Evolutionary conservation across 2,888 invertebrate species (phyloP).

Genomic region (Nephrotoma appendiculata): DNA sequence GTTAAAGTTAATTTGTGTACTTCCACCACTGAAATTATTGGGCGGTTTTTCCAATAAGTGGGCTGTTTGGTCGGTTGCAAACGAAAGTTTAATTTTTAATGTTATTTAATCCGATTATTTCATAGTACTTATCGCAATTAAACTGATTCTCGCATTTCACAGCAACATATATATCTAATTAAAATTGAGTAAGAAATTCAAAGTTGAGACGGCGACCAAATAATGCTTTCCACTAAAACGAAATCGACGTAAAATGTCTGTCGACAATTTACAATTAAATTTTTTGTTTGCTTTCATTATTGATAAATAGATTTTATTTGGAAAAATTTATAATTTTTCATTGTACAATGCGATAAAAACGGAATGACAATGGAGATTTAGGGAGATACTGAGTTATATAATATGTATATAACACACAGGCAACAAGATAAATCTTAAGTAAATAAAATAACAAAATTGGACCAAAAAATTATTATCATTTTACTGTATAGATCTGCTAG

Average conservation of each 20-base stretch:
- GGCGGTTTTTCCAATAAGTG: too few relatives aligned
- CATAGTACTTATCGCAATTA: too few relatives aligned
- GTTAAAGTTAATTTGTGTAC: not conserved
- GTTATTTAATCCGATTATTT: too few relatives aligned
- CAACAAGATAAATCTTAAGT: not conserved
- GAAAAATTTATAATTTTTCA: not conserved
- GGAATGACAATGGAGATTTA: not conserved
- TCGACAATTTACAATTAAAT: not conserved
- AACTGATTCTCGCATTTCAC: too few relatives aligned
- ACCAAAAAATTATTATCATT: not conserved
- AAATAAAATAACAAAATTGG: not conserved
- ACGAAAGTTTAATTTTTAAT: too few relatives aligned
- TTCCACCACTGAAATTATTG: too few relatives aligned
- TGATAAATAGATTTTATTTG: not conserved
- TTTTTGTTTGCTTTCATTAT: not conserved
- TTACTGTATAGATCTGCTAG: not conserved
- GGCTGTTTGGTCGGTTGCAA: too few relatives aligned
- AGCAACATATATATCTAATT: not conserved
- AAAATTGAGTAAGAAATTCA: not conserved
- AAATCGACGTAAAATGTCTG: not conserved
- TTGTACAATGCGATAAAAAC: not conserved
- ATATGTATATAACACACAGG: not conserved
- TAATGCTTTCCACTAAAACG: not conserved
- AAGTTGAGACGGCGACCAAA: not conserved
- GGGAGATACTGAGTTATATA: not conserved